Conservation (phyloP, 2,113 vertebrate species). For the Antechinus flavipes region DNA sequence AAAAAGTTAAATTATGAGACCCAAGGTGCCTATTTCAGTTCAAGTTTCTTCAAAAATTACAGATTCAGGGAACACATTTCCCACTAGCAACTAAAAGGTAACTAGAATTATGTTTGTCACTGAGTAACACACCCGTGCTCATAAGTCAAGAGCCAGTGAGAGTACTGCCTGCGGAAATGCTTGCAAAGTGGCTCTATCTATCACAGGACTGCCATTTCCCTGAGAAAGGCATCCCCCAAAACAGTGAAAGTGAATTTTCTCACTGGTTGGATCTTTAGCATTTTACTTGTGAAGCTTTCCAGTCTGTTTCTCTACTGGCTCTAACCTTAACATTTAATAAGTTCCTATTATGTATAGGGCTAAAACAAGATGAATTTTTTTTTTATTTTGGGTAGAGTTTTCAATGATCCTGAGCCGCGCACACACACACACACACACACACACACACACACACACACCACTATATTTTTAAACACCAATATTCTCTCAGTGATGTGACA, state of each 20-base stretch:
- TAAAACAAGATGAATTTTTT: neutral
- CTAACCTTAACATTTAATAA: neutral
- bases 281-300: neutral
- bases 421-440: neutral
- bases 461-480: neutral
- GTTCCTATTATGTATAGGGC: neutral
- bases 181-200: neutral
- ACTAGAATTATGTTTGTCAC: slow-evolving; percentile 16
- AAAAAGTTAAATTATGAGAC: slow-evolving; percentile 17
- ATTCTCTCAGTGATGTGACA: neutral
- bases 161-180: neutral
- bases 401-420: neutral
- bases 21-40: slow-evolving; percentile 19
- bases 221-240: neutral
- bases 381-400: neutral
- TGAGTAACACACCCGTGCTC: neutral
- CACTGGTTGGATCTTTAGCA: neutral
- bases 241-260: neutral
- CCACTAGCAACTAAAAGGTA: slow-evolving; percentile 8
- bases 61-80: slow-evolving; percentile 5
- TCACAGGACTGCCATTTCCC: neutral
- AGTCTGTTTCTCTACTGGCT: neutral
- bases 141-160: slow-evolving; percentile 17
- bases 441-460: neutral
- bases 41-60: slow-evolving; percentile 14